phyloP scores from a whole-genome alignment of 2,888 invertebrate species.

The Hipparchia semele region DNA sequence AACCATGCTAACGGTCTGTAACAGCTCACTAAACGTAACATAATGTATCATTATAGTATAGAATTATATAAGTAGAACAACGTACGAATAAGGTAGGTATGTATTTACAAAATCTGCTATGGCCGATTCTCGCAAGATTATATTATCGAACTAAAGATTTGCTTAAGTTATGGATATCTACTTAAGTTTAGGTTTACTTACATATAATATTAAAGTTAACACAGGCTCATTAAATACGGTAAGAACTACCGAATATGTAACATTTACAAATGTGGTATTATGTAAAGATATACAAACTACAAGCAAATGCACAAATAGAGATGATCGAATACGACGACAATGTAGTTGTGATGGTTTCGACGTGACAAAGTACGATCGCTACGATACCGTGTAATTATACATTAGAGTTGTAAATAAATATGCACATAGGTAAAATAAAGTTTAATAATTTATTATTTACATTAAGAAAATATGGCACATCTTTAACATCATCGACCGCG shows the following conservation, averaged over 20 bases:
- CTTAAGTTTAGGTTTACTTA: conserved; percentile 43
- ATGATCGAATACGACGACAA: conserved; percentile 60
- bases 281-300: conserved; percentile 57
- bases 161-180: conserved; percentile 39
- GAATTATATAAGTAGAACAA: conserved; percentile 41
- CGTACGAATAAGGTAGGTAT: conserved; percentile 35
- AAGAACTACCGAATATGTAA: conserved; percentile 36
- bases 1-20: conserved; percentile 36
- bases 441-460: conserved; percentile 79
- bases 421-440: conserved; percentile 69
- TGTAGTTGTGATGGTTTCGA: conserved; percentile 66
- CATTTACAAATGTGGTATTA: conserved; percentile 38
- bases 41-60: conserved; percentile 25
- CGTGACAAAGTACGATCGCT: conserved; percentile 46
- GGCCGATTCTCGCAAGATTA: conserved; percentile 44
- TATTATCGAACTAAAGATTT: conserved; percentile 42
- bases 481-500: conserved; percentile 72
- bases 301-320: conserved; percentile 80
- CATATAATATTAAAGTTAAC: conserved; percentile 39
- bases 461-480: conserved; percentile 83
- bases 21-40: conserved; percentile 40
- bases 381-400: conserved; percentile 48
- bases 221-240: conserved; percentile 43
- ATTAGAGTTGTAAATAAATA: conserved; percentile 77
- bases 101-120: conserved; percentile 49